Evolutionary conservation across 2,113 vertebrate species (phyloP).

Genomic region (Barnardius zonarius): DNA sequence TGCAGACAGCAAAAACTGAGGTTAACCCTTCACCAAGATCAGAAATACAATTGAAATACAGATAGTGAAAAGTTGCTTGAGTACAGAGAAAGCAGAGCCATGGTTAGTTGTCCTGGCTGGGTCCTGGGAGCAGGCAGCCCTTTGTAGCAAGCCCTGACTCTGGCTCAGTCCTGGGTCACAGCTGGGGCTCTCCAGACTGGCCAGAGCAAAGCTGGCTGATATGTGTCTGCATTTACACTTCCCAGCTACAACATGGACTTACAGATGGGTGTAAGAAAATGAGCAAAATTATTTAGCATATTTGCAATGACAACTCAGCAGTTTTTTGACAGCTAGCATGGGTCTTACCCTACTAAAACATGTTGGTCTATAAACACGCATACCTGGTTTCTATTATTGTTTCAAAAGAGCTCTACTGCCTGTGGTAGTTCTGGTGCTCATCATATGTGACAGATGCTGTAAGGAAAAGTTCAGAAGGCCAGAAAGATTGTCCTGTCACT

Average conservation of each 20-base stretch:
- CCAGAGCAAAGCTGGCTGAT: not conserved
- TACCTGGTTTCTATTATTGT: not conserved
- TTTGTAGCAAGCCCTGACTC: not conserved
- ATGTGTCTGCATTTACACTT: rapidly evolving
- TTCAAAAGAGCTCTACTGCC: not conserved
- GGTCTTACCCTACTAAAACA: not conserved
- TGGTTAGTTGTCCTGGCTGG: rapidly evolving
- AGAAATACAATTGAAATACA: not conserved
- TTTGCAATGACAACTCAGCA: not conserved
- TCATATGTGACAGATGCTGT: not conserved
- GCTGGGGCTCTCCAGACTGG: not conserved
- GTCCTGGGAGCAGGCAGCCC: not conserved
- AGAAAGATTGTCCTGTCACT: slow-evolving; percentile 7
- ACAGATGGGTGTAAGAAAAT: not conserved
- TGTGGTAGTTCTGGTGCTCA: not conserved
- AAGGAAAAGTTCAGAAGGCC: not conserved
- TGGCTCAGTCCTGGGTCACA: not conserved
- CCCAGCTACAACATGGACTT: not conserved
- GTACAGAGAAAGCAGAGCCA: rapidly evolving
- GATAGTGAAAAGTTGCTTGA: not conserved
- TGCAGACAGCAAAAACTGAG: not conserved
- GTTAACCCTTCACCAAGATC: not conserved
- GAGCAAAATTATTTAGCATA: not conserved
- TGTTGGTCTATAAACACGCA: not conserved
- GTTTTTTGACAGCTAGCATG: not conserved